Base-by-base conservation (phyloP, 1,140 invertebrate species). In the Laodelphax striatellus region DNA sequence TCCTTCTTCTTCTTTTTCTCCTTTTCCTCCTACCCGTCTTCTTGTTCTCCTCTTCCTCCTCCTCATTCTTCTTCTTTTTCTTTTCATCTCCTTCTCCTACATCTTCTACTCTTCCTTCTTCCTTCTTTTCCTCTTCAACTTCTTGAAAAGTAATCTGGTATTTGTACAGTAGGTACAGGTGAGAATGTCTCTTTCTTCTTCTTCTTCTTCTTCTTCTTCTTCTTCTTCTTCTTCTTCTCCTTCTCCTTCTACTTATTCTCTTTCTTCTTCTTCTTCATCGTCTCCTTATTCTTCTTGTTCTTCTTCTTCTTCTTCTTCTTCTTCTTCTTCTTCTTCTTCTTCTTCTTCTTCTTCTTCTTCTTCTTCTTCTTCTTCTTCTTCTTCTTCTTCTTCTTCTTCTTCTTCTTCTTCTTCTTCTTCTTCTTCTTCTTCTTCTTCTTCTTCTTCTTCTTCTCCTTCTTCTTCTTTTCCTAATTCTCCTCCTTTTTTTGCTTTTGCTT, bases 381-480 rank as follows among this genome's bases (percentile, higher is more conserved):
- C 57, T 21, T 44, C 41, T 22, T 41, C 57, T 28, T 59, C 57
- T n/a, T 21, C 16, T 17, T 59, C 22, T 22, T 59, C 22, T 11
- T 52, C 57, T 17, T 50, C 43, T 31, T 59, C 44, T 21, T 59
- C 57, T 14, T 59, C 57, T 52, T 59, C 57, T 52, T 59, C 57
- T 22, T 59, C 57, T 22, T 28, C 43, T 10, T 52, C 57, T 16
- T 52, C 44, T 21, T 52, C 57, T 19, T 22, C 21, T n/a, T 53
- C 52, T 21, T 53, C 52, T 72, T 68, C 16, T 38, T 69, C 69
- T 13, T 65, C 64, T 13, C 66, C 66, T 14, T 68, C 67, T 24
- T 69, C 67, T 62, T 67, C 62, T 34, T 68, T 63, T 41, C 68
- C 67, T 21, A 67, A 68, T 14, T 71, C 69, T 24, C 71, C 71